A percentile compares a stretch with the other conserved stretches of the same genome.
Conservation (phyloP, 1,140 invertebrate species). For the Platyscapa corneri region DNA sequence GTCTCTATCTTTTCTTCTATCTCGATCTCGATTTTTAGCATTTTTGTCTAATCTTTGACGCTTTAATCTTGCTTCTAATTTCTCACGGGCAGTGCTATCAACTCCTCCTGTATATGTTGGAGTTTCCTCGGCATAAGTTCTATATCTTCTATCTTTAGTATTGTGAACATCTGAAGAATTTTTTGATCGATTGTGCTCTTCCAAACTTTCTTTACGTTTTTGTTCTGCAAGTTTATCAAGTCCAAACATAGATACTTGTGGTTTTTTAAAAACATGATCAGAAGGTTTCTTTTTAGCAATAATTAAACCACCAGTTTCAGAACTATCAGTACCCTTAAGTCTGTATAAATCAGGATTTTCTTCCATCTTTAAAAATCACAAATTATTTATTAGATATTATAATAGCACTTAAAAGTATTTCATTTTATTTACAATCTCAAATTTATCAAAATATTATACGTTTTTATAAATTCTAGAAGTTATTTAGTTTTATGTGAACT, state of each 20-base stretch:
- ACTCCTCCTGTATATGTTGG: constrained; percentile 95
- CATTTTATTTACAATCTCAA: too few relatives aligned
- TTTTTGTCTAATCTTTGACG: constrained; percentile 75
- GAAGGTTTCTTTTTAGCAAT: constrained; percentile 83
- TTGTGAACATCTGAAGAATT: constrained; percentile 63
- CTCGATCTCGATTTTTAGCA: constrained; percentile 59
- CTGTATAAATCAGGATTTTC: constrained; percentile 80
- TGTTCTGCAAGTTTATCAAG: constrained; percentile 90
- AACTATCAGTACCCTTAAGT: constrained; percentile 85
- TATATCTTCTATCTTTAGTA: constrained; percentile 80
- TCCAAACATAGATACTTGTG: constrained; percentile 86
- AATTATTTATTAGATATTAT: background rate
- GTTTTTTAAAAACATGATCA: constrained; percentile 84
- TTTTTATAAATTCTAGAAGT: background rate
- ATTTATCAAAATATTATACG: background rate
- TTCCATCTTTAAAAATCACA: constrained; percentile 53
- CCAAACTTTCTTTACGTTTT: constrained; percentile 77
- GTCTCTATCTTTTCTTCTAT: constrained; percentile 62
- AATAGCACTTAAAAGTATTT: background rate
- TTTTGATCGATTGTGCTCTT: constrained; percentile 55
- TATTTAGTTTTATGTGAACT: background rate
- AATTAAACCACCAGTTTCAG: constrained; percentile 86
- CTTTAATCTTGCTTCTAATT: constrained; percentile 81
- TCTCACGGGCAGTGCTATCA: constrained; percentile 83
- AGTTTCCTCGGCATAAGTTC: constrained; percentile 88